Evolutionary conservation across 2,113 vertebrate genomes (phyloP), one percentile per base, ranked within the genome.

Genomic region (Madoqua kirkii): DNA sequence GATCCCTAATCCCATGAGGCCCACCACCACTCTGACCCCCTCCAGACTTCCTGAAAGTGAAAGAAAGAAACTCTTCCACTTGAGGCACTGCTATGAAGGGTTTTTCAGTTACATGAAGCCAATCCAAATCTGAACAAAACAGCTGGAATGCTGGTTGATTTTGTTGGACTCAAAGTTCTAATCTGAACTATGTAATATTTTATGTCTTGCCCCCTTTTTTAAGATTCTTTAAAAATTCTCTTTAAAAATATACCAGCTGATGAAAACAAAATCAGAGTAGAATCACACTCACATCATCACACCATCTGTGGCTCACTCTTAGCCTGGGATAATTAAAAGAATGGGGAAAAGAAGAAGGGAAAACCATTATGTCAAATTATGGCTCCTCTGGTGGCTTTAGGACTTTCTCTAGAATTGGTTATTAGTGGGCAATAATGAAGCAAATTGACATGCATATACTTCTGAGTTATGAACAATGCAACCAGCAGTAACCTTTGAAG

Each of bases 401-500:
- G 96, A 91, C 57, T 88, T 95, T 96, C 62, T 96, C 76, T 87
- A 97, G 90, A 97, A 97, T 96, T 98, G 97, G 96, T 96, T 98
- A 98, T 98, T 98, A 98, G 97, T 95, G 93, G 78, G 97, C 97
- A 98, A 98, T 98, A 98, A 93, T 98, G 93, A 98, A 98, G 96
- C 92, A 94, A 86, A 97, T 86, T 89, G 96, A 97, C 96, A 89
- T 96, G 96, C 94, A 95, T 83, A 94, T 93, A 95, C 91, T 98
- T 89, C 83, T 98, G 96, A 96, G 94, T 13, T 97, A 96, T 96
- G 97, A 98, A 97, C 98, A 97, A 96, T 95, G 87, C 90, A 97
- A 96, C 97, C 97, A 96, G 98, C 97, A 96, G 93, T 97, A 98
- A 98, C 98, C 98, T 99, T 98, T 99, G 98, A 71, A 98, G 98